phyloP scores from a whole-genome alignment of 2,113 vertebrate species.

The Apus apus region DNA sequence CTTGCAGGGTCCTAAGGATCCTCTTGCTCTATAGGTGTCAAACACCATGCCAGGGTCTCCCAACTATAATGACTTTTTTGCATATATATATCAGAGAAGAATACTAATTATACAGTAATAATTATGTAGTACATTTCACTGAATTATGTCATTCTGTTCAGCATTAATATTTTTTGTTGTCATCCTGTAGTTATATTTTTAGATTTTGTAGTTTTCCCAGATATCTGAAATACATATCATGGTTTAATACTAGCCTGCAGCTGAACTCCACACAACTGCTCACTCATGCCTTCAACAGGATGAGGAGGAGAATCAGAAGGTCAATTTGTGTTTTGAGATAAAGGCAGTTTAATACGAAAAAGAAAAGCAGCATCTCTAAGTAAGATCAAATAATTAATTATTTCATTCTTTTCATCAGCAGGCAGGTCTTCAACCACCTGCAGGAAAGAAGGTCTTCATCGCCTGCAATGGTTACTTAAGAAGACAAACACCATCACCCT shows the following conservation, averaged over 20 bases:
- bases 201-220: neutral
- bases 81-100: neutral
- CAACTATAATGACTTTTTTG: too few species aligned
- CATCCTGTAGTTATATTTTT: neutral
- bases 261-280: rapidly evolving
- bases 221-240: neutral
- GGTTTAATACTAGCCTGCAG: neutral
- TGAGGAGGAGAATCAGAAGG: rapidly evolving
- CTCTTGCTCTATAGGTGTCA: too few species aligned
- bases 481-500: rapidly evolving
- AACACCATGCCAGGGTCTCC: too few species aligned
- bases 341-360: neutral
- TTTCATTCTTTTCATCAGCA: neutral
- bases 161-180: neutral
- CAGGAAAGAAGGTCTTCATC: neutral
- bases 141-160: neutral
- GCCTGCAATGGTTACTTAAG: rapidly evolving
- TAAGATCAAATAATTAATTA: neutral
- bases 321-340: rapidly evolving
- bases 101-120: neutral
- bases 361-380: rapidly evolving
- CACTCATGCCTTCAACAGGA: rapidly evolving
- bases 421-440: neutral
- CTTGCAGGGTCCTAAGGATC: too few species aligned
- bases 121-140: neutral